Evolutionary conservation across 2,797 vertebrate species (phyloP).

Genomic region (Gila robusta): DNA sequence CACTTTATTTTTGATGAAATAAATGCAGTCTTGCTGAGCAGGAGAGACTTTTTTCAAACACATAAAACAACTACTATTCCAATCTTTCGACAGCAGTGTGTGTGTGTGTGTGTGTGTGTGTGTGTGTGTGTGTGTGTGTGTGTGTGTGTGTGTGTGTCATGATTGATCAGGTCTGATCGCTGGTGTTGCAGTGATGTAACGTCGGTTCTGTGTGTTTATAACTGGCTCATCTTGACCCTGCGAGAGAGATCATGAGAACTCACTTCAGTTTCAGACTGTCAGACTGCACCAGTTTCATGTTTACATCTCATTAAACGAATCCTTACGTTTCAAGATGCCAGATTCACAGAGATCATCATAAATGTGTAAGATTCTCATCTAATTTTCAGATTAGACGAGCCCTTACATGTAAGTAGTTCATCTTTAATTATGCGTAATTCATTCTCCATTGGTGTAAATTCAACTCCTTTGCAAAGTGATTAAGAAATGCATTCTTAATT

Average conservation of each 20-base stretch:
- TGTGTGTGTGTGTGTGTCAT: not conserved
- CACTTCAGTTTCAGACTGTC: slow-evolving; percentile 54
- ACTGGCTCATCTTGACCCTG: slow-evolving; percentile 60
- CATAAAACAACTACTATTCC: too few species aligned
- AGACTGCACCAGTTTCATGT: slow-evolving; percentile 42
- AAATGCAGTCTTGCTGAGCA: not conserved
- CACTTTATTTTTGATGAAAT: not conserved
- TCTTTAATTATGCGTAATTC: not conserved
- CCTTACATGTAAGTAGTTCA: not conserved
- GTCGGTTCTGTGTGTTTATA: slow-evolving; percentile 24
- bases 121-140: too few species aligned
- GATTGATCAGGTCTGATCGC: not conserved
- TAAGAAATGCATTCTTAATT: not conserved
- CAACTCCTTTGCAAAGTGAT: not conserved
- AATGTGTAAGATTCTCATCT: not conserved
- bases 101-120: too few species aligned
- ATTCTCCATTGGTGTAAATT: not conserved
- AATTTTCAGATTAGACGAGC: not conserved
- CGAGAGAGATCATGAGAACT: slow-evolving; percentile 68
- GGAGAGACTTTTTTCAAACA: too few species aligned
- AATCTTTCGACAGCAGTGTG: too few species aligned
- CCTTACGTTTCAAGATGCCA: not conserved
- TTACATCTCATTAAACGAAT: too few species aligned
- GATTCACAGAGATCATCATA: not conserved
- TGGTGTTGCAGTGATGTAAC: not conserved